Evolutionary conservation across 2,113 vertebrate species (phyloP).

Genomic region (Hippopotamus amphibius): DNA sequence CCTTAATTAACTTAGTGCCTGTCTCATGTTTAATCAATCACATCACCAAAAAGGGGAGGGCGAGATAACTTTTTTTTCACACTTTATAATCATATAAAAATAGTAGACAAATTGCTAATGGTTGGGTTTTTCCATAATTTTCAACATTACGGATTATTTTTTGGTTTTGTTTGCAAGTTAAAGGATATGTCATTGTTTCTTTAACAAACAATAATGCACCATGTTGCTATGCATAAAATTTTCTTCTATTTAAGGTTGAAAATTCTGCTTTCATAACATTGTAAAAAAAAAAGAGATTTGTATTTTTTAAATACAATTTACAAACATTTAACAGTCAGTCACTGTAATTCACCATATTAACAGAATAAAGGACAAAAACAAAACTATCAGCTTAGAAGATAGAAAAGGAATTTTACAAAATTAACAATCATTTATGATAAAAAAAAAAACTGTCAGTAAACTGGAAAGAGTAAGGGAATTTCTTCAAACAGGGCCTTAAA

Average conservation of each 20-base stretch:
- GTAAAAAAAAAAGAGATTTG: conserved; percentile 86
- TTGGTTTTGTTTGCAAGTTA: conserved; percentile 87
- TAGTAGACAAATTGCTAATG: conserved; percentile 90
- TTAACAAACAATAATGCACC: conserved; percentile 79
- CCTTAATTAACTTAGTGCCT: conserved; percentile 83
- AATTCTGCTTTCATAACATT: conserved; percentile 91
- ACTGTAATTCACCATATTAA: background rate
- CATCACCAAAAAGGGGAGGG: conserved; percentile 85
- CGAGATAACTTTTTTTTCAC: conserved; percentile 77
- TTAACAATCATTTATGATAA: background rate
- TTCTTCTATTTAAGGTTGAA: conserved; percentile 91
- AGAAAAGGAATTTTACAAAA: background rate
- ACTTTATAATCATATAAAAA: conserved; percentile 90
- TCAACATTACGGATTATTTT: conserved; percentile 87
- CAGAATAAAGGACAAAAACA: background rate
- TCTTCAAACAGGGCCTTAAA: background rate
- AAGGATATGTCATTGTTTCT: conserved; percentile 86
- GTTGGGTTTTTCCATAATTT: conserved; percentile 90
- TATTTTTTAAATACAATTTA: background rate
- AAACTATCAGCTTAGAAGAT: background rate
- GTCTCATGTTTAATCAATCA: conserved; percentile 87
- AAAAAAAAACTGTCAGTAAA: background rate
- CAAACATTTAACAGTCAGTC: background rate
- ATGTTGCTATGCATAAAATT: conserved; percentile 85
- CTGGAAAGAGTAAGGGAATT: background rate